Evolutionary conservation across 1,140 invertebrate genomes (phyloP).

Genomic region (Laodelphax striatellus): DNA sequence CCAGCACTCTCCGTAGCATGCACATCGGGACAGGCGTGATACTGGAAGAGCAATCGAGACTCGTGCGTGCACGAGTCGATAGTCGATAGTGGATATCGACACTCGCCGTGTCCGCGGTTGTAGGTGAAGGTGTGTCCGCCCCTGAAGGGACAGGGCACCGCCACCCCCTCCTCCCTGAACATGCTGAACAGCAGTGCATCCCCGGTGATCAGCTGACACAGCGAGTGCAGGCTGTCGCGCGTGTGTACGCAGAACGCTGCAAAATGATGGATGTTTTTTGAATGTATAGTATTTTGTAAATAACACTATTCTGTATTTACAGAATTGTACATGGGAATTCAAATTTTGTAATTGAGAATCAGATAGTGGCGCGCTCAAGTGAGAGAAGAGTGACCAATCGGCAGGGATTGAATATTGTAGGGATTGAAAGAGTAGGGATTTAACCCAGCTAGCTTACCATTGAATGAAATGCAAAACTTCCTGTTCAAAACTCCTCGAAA

Average conservation of each 20-base stretch:
- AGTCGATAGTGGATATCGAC: conserved; percentile 45
- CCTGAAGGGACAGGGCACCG: conserved; percentile 58
- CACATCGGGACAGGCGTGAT: conserved; percentile 53
- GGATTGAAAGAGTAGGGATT: too few species aligned
- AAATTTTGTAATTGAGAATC: too few species aligned
- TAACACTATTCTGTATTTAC: too few species aligned
- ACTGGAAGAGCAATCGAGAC: conserved; percentile 45
- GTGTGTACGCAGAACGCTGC: conserved; percentile 44
- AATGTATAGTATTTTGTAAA: too few species aligned
- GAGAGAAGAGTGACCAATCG: too few species aligned
- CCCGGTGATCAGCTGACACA: conserved; percentile 53
- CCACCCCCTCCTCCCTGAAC: conserved; percentile 53
- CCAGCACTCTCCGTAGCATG: conserved; percentile 51
- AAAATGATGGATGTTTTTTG: too few species aligned
- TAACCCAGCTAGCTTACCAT: too few species aligned
- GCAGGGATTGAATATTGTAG: too few species aligned
- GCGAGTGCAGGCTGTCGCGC: conserved; percentile 38
- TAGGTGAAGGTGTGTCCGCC: conserved; percentile 71
- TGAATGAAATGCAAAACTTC: too few species aligned
- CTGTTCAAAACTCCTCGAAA: too few species aligned
- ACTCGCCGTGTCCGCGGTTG: conserved; percentile 67
- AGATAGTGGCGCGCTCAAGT: too few species aligned
- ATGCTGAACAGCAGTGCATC: conserved; percentile 61
- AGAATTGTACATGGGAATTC: too few species aligned
- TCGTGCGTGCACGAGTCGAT: conserved; percentile 52